Base-by-base conservation (phyloP, 2,888 invertebrate genomes). In the Luperina testacea region DNA sequence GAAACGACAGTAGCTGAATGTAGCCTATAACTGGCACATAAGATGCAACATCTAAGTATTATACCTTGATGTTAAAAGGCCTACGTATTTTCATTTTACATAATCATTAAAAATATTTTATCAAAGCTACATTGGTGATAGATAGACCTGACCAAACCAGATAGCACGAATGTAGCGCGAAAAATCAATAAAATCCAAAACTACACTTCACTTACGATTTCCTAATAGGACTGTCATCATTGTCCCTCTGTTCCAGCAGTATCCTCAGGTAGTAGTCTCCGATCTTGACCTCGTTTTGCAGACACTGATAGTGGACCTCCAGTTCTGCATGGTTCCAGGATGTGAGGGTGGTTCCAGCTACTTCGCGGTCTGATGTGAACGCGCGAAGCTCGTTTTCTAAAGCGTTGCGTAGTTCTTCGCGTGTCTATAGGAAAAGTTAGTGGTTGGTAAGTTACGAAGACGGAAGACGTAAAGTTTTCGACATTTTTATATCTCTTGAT, bases 261-360 rank as follows among this genome's bases (percentile, higher is more conserved):
- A 99, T 97, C 88, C 99, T 97, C 87, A 99, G 97, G 94, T 99
- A 99, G 96, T 99, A 99, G 95, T 99, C 99, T 27, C 99, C 99
- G 90, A 99, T 99, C 97, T 99, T 99, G 87, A 99, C 99, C 97
- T 99, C 99, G 90, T 99, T 99, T 78, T 98, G 98, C 85, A 99
- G 97, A 91, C 99, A 99, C 92, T 98, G 98, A 97, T 99, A 99
- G 91, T 98, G 98, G 24, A 99, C 98, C 97, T 99, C 99, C 93
- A 99, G 99, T 95, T 99, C 99, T 64, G 98, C 98, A 97, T 99
- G 99, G 97, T 99, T 99, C 99, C 99, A 99, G 0, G 99, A 99
- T 0, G 99, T 98, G 48, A 98, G 97, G 73, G 97, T 97, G n/a
- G 98, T 98, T 45, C 98, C 98, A 38, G 98, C 98, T 86, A 99